A percentile compares a stretch with the other conserved stretches of the same genome.
These are phyloP conservation scores for Tupaia tana DNA, from an alignment of 2,113 vertebrate genomes.

Conservation along the genomic window DNA sequence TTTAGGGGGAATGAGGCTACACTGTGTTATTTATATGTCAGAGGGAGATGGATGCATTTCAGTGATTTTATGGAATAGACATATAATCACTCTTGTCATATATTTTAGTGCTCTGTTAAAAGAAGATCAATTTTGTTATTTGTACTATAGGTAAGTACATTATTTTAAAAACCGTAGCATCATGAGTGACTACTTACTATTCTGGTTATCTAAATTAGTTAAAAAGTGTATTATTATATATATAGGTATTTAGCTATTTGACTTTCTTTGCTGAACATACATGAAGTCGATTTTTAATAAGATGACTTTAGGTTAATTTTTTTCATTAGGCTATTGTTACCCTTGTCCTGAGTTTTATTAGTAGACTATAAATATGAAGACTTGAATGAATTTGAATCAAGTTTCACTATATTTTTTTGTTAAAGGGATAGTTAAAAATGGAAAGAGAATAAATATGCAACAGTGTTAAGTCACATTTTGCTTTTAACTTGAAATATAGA, in stretches of 20 bases:
- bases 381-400: neutral
- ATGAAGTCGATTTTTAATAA: neutral
- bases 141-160: neutral
- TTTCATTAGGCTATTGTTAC: neutral
- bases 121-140: slow-evolving; percentile 40
- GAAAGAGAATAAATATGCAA: neutral
- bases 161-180: slow-evolving; percentile 11
- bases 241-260: neutral
- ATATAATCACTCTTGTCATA: slow-evolving; percentile 49
- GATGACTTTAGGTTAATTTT: neutral
- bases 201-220: neutral
- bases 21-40: slow-evolving; percentile 77
- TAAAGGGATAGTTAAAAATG: neutral
- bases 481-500: neutral
- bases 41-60: slow-evolving; percentile 74
- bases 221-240: neutral
- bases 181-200: neutral
- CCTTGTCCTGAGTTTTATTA: neutral
- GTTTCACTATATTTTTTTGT: neutral
- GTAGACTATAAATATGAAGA: neutral
- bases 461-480: neutral
- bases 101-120: slow-evolving; percentile 55
- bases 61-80: slow-evolving; percentile 65
- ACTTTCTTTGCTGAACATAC: neutral
- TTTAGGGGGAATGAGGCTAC: slow-evolving; percentile 69